Evolutionary conservation across 2,888 invertebrate species (phyloP).

Genomic region (Lasioglossum vierecki): DNA sequence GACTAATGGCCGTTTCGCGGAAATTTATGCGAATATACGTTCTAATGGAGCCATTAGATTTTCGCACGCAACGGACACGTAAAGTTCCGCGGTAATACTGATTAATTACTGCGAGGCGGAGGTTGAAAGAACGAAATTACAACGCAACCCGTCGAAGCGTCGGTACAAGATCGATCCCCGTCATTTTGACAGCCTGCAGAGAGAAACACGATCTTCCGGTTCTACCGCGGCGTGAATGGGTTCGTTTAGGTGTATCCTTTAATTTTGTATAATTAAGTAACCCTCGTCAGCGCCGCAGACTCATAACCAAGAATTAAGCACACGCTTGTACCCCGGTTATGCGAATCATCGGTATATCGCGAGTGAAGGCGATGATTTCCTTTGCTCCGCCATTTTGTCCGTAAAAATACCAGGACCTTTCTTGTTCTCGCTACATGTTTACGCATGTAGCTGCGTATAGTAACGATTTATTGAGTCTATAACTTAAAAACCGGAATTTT

Average conservation of each 20-base stretch:
- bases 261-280: constrained; percentile 40
- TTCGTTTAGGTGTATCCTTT: constrained; percentile 11
- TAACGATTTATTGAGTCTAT: background rate
- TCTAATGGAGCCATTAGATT: background rate
- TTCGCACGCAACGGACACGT: background rate
- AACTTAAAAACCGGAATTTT: no score
- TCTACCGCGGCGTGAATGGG: background rate
- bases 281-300: background rate
- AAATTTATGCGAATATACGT: background rate
- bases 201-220: background rate
- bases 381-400: background rate
- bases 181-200: background rate
- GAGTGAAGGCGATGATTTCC: background rate
- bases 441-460: background rate
- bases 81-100: background rate
- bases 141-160: background rate
- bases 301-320: constrained; percentile 30
- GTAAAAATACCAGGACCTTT: background rate
- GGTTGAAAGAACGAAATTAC: background rate
- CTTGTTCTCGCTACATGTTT: background rate
- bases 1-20: background rate
- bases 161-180: background rate
- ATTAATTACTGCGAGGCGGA: background rate
- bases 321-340: background rate
- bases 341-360: background rate